Percentiles rank a stretch among this genome's conserved stretches.
Conservation (phyloP, 1,140 invertebrate genomes). For the Kradibia gibbosae region DNA sequence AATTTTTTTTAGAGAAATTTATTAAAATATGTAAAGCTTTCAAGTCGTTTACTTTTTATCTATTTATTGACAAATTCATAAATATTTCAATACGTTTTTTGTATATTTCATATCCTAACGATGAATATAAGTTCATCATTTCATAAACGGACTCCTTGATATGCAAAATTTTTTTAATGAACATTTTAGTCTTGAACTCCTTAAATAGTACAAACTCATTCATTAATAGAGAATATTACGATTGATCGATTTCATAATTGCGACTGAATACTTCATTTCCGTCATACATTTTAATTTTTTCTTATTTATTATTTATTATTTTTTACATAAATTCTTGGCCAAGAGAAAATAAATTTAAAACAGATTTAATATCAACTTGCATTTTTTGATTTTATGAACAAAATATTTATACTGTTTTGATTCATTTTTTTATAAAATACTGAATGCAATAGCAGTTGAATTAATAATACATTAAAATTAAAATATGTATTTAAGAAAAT, state of each 20-base stretch:
- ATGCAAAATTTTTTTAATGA: constrained; percentile 62
- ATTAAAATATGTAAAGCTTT: constrained; percentile 14
- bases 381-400: too few relatives aligned
- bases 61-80: constrained; percentile 30
- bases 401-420: too few relatives aligned
- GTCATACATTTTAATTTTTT: constrained; percentile 14
- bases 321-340: not conserved
- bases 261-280: constrained; percentile 39
- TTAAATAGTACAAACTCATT: constrained; percentile 61
- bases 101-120: constrained; percentile 4
- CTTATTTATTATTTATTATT: constrained; percentile 50
- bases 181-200: constrained; percentile 61
- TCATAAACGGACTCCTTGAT: constrained; percentile 61
- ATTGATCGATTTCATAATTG: constrained; percentile 25
- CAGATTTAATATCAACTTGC: too few relatives aligned
- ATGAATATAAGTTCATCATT: constrained; percentile 30
- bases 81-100: not conserved
- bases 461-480: too few relatives aligned
- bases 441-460: too few relatives aligned
- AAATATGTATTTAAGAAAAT: too few relatives aligned
- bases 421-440: too few relatives aligned
- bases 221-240: constrained; percentile 49
- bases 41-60: not conserved
- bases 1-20: constrained; percentile 11
- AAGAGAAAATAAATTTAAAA: too few relatives aligned